A percentile compares a stretch with the other conserved stretches of the same genome.
phyloP scores from a whole-genome alignment of 2,113 vertebrate genomes.

The Semnornis frantzii region DNA sequence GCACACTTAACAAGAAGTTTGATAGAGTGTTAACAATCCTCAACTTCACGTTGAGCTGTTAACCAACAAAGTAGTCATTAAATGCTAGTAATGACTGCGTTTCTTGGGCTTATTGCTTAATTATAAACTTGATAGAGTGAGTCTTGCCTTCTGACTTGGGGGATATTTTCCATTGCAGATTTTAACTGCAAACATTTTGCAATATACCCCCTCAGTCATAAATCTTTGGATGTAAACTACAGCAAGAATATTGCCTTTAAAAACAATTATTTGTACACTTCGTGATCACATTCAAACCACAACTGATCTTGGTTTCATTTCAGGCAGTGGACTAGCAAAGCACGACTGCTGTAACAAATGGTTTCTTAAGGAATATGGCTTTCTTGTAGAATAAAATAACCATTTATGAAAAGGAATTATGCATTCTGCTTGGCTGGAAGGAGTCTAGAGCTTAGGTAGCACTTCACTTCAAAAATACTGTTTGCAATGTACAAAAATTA shows the following conservation, averaged over 20 bases:
- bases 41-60: conserved; percentile 79
- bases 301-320: not conserved
- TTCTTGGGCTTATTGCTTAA: conserved; percentile 73
- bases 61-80: conserved; percentile 82
- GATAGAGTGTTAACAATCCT: conserved; percentile 84
- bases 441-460: not conserved
- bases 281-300: not conserved
- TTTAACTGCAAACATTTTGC: not conserved
- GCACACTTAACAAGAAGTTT: conserved; percentile 80
- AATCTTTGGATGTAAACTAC: not conserved
- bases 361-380: not conserved
- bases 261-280: not conserved
- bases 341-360: not conserved
- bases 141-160: conserved; percentile 38
- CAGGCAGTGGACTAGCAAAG: not conserved
- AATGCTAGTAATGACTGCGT: conserved; percentile 73
- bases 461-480: not conserved
- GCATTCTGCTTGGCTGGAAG: not conserved
- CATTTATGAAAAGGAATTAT: not conserved
- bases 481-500: not conserved
- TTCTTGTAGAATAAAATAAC: not conserved
- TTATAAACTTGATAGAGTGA: conserved; percentile 54
- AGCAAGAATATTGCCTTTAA: not conserved
- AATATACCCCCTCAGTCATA: not conserved
- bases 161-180: conserved; percentile 23